A percentile compares a stretch with the other conserved stretches of the same genome.
phyloP scores from a whole-genome alignment of 2,797 vertebrate genomes.

The Silurus lanzhouensis region DNA sequence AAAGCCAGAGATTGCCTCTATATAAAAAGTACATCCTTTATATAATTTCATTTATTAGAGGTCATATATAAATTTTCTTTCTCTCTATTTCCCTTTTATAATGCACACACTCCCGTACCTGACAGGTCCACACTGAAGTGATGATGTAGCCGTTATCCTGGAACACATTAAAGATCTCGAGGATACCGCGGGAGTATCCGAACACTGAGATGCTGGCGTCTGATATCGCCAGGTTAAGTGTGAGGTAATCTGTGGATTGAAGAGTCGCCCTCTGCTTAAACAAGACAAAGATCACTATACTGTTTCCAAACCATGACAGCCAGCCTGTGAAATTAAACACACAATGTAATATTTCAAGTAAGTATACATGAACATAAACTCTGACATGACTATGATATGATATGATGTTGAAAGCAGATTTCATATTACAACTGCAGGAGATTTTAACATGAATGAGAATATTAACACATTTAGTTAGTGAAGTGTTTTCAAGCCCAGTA shows the following conservation, averaged over 20 bases:
- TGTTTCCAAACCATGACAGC: constrained; percentile 90
- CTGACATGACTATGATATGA: not conserved
- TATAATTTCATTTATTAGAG: not conserved
- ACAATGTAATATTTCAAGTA: not conserved
- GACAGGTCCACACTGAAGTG: constrained; percentile 86
- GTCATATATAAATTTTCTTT: not conserved
- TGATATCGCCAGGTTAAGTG: constrained; percentile 83
- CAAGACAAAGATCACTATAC: constrained; percentile 84
- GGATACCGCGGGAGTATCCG: constrained; percentile 85
- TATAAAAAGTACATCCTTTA: not conserved
- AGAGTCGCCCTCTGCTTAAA: constrained; percentile 81
- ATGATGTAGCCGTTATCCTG: constrained; percentile 84
- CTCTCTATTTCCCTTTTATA: not conserved
- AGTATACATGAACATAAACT: not conserved
- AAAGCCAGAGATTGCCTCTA: not conserved
- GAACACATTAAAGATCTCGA: constrained; percentile 87
- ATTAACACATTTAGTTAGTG: not conserved
- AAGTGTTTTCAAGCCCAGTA: not conserved
- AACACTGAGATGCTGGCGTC: constrained; percentile 85
- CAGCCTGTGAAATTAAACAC: constrained; percentile 73
- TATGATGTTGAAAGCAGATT: not conserved
- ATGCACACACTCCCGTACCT: constrained; percentile 69
- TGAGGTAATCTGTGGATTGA: constrained; percentile 84
- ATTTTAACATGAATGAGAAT: not conserved
- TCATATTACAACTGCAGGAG: not conserved